A percentile compares a stretch with the other conserved stretches of the same genome.
Evolutionary conservation across 2,888 invertebrate genomes (phyloP).

Genomic region (Lycophotia porphyrea): DNA sequence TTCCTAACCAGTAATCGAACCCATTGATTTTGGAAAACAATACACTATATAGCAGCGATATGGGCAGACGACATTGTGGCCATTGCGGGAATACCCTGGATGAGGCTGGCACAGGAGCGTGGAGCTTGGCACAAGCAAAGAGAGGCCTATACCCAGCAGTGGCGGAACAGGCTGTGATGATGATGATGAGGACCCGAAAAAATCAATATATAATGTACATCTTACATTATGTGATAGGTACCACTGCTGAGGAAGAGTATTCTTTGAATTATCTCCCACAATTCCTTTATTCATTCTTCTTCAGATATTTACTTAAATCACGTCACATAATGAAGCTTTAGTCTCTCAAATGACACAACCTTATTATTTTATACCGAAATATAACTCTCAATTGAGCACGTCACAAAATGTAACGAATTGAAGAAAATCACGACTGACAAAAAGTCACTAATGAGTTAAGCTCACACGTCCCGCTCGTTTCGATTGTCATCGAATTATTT

Average conservation of each 20-base stretch:
- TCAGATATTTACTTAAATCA: not conserved
- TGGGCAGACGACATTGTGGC: too few species aligned
- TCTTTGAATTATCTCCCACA: not conserved
- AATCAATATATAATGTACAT: too few species aligned
- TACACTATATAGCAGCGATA: too few species aligned
- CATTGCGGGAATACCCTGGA: too few species aligned
- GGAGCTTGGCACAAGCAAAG: too few species aligned
- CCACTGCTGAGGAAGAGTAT: not conserved
- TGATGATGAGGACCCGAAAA: too few species aligned
- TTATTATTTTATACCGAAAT: not conserved
- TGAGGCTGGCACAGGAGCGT: too few species aligned
- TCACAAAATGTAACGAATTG: slow-evolving; percentile 8
- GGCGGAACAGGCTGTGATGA: too few species aligned
- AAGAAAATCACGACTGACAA: slow-evolving; percentile 31
- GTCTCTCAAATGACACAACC: not conserved
- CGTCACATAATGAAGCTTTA: not conserved
- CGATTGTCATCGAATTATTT: slow-evolving; percentile 61
- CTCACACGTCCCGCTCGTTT: slow-evolving; percentile 47
- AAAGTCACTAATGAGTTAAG: slow-evolving; percentile 41
- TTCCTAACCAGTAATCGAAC: too few species aligned
- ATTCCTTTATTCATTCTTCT: too few species aligned
- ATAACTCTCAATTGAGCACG: slow-evolving; percentile 3
- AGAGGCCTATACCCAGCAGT: too few species aligned
- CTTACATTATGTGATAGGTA: not conserved
- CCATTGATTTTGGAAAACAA: too few species aligned